Evolutionary conservation across 2,113 vertebrate species (phyloP).

Genomic region (Notiomystis cincta): DNA sequence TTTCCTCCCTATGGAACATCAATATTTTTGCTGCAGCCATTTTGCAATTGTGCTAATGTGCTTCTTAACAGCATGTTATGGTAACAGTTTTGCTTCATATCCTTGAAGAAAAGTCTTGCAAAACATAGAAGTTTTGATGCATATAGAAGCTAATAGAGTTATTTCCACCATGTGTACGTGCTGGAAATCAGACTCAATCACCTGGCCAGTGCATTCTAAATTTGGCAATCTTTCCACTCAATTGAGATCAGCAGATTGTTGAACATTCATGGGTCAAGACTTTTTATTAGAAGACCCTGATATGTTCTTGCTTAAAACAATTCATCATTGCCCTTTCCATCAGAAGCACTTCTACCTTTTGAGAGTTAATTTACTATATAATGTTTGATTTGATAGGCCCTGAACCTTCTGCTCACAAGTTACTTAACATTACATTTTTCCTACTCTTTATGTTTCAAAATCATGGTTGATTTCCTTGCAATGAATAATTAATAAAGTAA

Average conservation of each 20-base stretch:
- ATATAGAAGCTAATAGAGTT: slow-evolving; percentile 6
- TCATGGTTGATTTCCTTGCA: slow-evolving; percentile 32
- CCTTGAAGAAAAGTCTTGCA: background rate
- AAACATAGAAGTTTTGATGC: background rate
- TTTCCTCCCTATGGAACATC: background rate
- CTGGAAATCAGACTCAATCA: slow-evolving; percentile 41
- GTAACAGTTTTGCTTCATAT: background rate
- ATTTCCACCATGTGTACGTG: slow-evolving; percentile 5
- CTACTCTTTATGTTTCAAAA: background rate
- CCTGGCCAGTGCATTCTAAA: slow-evolving; percentile 28
- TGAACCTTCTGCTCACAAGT: slow-evolving; percentile 13
- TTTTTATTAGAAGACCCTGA: slow-evolving; percentile 45
- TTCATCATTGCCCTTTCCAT: slow-evolving; percentile 39
- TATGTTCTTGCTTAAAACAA: slow-evolving; percentile 19
- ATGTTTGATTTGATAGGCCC: background rate
- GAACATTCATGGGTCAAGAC: slow-evolving; percentile 36
- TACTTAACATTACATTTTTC: slow-evolving; percentile 24
- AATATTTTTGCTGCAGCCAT: background rate
- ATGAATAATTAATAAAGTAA: slow-evolving; percentile 67
- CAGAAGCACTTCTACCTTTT: slow-evolving; percentile 15
- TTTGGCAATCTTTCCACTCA: slow-evolving; percentile 47
- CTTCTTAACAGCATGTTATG: background rate
- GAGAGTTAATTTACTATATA: slow-evolving; percentile 51
- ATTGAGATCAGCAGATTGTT: slow-evolving; percentile 47
- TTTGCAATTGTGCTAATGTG: background rate